A percentile compares a stretch with the other conserved stretches of the same genome.
phyloP scores from a whole-genome alignment of 1,140 invertebrate species.

The Aphelenchoides avenae region DNA sequence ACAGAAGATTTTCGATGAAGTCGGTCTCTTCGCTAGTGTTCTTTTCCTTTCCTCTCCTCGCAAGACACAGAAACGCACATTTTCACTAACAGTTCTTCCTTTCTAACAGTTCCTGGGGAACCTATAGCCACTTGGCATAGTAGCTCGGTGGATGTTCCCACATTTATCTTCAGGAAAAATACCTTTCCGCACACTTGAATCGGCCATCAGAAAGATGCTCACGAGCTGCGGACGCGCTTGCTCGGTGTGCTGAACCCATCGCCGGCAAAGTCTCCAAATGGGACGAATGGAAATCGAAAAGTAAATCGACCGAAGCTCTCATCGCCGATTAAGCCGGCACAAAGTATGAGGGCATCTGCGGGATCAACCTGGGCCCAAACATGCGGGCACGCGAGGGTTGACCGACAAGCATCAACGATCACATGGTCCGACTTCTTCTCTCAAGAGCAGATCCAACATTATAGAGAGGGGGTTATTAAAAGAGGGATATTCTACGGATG shows the following conservation, averaged over 20 bases:
- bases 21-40: no score
- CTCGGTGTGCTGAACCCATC: conserved; percentile 34
- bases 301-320: conserved; percentile 5
- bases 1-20: no score
- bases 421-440: conserved; percentile 30
- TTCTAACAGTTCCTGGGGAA: no score
- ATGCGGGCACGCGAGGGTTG: neutral
- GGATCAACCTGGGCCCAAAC: conserved; percentile 33
- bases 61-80: no score
- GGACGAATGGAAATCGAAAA: conserved; percentile 9
- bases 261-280: conserved; percentile 11
- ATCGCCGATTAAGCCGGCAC: conserved; percentile 36
- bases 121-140: no score
- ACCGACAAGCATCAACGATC: neutral
- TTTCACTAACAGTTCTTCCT: no score
- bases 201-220: conserved; percentile 38
- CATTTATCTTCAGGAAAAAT: no score
- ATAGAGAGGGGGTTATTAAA: no score
- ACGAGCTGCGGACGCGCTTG: conserved; percentile 44
- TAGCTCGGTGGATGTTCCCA: no score
- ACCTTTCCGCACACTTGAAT: conserved; percentile 28
- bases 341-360: conserved; percentile 36
- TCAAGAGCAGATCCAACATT: conserved; percentile 20
- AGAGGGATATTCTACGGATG: no score
- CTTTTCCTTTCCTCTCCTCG: no score